phyloP scores from a whole-genome alignment of 2,888 invertebrate genomes.

The Drosophila paranaensis region DNA sequence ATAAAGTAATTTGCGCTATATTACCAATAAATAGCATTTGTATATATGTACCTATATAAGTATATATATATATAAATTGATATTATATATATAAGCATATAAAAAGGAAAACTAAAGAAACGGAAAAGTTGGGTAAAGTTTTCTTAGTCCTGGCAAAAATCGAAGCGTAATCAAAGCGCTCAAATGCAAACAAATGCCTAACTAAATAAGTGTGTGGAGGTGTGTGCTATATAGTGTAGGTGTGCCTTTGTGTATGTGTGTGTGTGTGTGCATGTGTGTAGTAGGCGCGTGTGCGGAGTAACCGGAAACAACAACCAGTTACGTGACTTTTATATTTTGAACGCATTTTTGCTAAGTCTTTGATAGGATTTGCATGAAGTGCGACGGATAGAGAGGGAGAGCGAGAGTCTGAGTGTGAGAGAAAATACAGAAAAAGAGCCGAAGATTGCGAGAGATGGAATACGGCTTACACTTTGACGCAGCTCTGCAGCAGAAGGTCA shows the following conservation, averaged over 20 bases:
- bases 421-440: neutral
- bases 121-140: slow-evolving; percentile 62
- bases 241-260: slow-evolving; percentile 16
- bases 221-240: slow-evolving; percentile 16
- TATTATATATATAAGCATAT: neutral
- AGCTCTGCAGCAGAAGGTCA: slow-evolving; percentile 55
- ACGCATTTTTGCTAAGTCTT: slow-evolving; percentile 62
- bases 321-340: slow-evolving; percentile 78
- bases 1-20: slow-evolving; percentile 72
- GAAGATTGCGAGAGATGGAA: neutral
- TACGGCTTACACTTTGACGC: no score
- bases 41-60: slow-evolving; percentile 4
- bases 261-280: slow-evolving; percentile 18
- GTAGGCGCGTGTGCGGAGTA: slow-evolving; percentile 52
- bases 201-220: slow-evolving; percentile 45
- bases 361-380: slow-evolving; percentile 65
- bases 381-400: neutral
- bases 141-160: slow-evolving; percentile 55
- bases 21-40: slow-evolving; percentile 38
- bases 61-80: no score
- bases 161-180: slow-evolving; percentile 78
- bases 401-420: neutral
- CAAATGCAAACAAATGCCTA: slow-evolving; percentile 73
- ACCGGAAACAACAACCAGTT: slow-evolving; percentile 74
- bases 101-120: slow-evolving; percentile 41